phyloP scores from a whole-genome alignment of 2,888 invertebrate genomes.

The Punctoribates punctum region DNA sequence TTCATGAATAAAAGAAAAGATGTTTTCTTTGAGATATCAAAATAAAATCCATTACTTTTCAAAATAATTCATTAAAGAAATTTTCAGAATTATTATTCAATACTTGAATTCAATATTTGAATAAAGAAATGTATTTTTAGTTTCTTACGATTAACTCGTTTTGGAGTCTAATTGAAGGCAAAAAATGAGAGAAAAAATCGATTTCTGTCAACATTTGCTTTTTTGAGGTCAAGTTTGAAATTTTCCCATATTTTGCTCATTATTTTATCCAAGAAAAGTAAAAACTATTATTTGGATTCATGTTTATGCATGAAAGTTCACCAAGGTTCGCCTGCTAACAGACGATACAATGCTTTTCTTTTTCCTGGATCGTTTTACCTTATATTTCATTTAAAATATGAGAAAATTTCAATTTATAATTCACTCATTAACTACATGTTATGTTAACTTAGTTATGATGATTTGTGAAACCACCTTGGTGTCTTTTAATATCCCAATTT shows the following conservation, averaged over 20 bases:
- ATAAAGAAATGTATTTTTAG: neutral
- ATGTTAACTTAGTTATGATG: too few relatives aligned
- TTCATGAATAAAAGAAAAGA: too few relatives aligned
- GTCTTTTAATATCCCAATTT: too few relatives aligned
- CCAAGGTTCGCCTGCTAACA: too few relatives aligned
- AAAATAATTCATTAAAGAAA: neutral
- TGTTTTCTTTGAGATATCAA: too few relatives aligned
- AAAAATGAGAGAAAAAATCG: neutral
- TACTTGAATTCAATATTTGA: neutral
- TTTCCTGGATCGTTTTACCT: too few relatives aligned
- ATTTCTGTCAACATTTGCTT: slow-evolving; percentile 1
- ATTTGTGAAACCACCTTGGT: too few relatives aligned
- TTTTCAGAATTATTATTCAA: neutral
- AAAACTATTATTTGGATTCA: neutral
- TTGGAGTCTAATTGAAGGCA: neutral
- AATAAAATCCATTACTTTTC: neutral
- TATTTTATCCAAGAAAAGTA: neutral
- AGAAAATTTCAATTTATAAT: too few relatives aligned
- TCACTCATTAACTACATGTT: too few relatives aligned
- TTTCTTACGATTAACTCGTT: neutral
- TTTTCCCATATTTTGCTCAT: neutral
- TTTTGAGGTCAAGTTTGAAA: slow-evolving; percentile 23
- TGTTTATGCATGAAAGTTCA: too few relatives aligned
- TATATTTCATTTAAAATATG: too few relatives aligned
- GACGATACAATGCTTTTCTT: too few relatives aligned